Evolutionary conservation across 2,888 invertebrate species (phyloP), one percentile per base, ranked within the genome.

Genomic region (Cryptocheilus praepositus): DNA sequence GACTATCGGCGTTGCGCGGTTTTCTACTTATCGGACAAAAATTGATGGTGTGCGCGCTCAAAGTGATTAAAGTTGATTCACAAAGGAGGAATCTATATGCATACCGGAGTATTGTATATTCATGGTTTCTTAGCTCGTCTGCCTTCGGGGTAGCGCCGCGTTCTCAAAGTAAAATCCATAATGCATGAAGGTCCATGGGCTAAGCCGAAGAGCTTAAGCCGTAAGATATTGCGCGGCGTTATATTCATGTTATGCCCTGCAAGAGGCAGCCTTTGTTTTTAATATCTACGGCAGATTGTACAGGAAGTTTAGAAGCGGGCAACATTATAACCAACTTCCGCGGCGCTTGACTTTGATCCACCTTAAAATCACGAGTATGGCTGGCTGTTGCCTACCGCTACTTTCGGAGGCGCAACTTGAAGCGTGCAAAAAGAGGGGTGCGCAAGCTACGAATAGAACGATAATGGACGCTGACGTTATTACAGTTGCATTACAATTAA

Each of bases 161-260:
- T 81, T 83, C 84, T 83, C 84, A 82, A 83, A 85, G 85, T 84
- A 83, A 86, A 86, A 88, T 88, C 86, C 88, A 88, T 88, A 88
- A 88, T 88, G 86, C 85, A 88, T 88, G 88, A 88, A 86, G 83
- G 85, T 83, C 85, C 85, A 79, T 77, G 80, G 81, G 75, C 79
- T 83, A 82, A 83, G 79, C 82, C 78, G 74, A 78, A 77, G 76
- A 76, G 80, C 83, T 85, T 82, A 85, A 84, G 80, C 83, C 81
- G 83, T 81, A 82, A 84, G 85, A 88, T 88, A 88, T 88, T 88
- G 86, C 86, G 78, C 82, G 80, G 65, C 84, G 86, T 83, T 88
- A 86, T 88, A 88, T 88, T 88, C 88, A 88, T 88, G 86, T 83
- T 87, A 85, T 83, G 85, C 85, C 81, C 83, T 80, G 82, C 81